These are phyloP conservation scores for Lasaia peninsularis DNA, from an alignment of 1,140 invertebrate species.

Conservation along the genomic window DNA sequence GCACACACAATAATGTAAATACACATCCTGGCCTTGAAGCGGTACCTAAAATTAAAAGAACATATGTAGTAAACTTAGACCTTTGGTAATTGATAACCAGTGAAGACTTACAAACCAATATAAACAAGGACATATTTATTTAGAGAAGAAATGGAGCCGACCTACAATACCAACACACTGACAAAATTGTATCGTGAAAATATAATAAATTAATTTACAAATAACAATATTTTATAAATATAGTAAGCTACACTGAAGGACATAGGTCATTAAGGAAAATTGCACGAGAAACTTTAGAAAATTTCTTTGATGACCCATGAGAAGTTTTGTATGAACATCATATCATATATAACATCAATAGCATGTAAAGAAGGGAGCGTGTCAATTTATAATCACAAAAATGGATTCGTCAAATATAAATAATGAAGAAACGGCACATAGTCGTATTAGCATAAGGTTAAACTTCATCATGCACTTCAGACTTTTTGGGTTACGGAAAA, in stretches of 20 bases:
- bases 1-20: constrained; percentile 20
- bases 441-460: not conserved
- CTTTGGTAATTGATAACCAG: constrained; percentile 3
- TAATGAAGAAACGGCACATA: constrained; percentile 8
- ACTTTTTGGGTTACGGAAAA: constrained; percentile 1
- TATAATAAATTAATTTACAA: constrained; percentile 10
- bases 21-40: not conserved
- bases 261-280: constrained; percentile 32
- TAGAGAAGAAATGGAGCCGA: constrained; percentile 19
- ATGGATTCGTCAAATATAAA: not conserved
- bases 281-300: not conserved
- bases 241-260: constrained; percentile 5
- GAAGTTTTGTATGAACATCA: not conserved
- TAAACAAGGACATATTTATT: constrained; percentile 11
- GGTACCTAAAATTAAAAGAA: constrained; percentile 20
- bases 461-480: constrained; percentile 3
- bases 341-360: constrained; percentile 44
- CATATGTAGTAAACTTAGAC: not conserved
- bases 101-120: constrained; percentile 33
- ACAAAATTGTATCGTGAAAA: not conserved
- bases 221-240: constrained; percentile 14
- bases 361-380: constrained; percentile 43
- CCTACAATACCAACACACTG: not conserved
- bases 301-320: constrained; percentile 34
- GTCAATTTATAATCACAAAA: constrained; percentile 33